A percentile compares a stretch with the other conserved stretches of the same genome.
phyloP scores from a whole-genome alignment of 2,888 invertebrate species.

The Xestia ashworthii region DNA sequence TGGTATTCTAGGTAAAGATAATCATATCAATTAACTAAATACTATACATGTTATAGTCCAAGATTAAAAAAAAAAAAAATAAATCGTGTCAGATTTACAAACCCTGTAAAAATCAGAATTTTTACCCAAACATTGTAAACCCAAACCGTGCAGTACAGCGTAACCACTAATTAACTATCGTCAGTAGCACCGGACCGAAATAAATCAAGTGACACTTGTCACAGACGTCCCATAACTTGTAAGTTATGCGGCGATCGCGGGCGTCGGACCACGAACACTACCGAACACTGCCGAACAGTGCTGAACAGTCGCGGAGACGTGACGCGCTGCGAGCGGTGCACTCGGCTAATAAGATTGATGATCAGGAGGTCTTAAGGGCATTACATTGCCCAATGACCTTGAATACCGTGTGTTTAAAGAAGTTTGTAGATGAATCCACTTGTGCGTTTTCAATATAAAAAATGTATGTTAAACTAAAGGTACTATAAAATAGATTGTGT shows the following conservation, averaged over 20 bases:
- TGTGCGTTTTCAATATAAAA: no score
- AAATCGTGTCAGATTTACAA: neutral
- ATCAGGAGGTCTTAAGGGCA: neutral
- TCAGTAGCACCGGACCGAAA: constrained; percentile 64
- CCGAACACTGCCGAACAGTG: neutral
- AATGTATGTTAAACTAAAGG: no score
- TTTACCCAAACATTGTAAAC: constrained; percentile 20
- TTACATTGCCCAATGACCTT: no score
- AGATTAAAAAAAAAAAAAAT: constrained; percentile 10
- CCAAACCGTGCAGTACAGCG: constrained; percentile 33
- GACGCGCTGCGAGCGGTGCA: neutral
- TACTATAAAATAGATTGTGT: no score
- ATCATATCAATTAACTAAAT: neutral
- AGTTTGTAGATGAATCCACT: no score
- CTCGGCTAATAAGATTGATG: neutral
- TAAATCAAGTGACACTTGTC: constrained; percentile 83
- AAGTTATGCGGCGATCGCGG: constrained; percentile 79
- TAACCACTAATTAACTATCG: constrained; percentile 67
- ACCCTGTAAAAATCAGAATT: constrained; percentile 17
- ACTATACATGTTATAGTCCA: neutral
- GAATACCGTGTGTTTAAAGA: no score
- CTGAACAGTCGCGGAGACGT: constrained; percentile 16
- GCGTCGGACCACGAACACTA: constrained; percentile 49
- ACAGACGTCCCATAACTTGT: constrained; percentile 79
- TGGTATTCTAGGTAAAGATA: neutral